Percentiles rank a stretch among this genome's conserved stretches.
Evolutionary conservation across 2,797 vertebrate species (phyloP).

Genomic region (Ctenopoma multispine): DNA sequence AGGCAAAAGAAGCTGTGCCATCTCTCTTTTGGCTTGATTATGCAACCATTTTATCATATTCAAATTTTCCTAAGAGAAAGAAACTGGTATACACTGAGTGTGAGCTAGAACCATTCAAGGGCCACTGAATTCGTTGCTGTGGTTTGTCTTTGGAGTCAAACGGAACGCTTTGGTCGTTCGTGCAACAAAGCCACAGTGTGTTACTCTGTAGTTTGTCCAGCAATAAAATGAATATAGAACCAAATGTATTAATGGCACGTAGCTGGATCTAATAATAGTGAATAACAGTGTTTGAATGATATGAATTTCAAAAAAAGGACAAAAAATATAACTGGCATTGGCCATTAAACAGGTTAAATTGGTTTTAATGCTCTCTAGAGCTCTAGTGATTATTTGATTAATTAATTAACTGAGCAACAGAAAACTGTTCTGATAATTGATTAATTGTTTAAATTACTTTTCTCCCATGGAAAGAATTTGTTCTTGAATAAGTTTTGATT

Average conservation of each 20-base stretch:
- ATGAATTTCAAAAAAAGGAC: too few species aligned
- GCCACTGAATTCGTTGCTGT: slow-evolving; percentile 67
- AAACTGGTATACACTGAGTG: slow-evolving; percentile 53
- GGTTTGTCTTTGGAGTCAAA: slow-evolving; percentile 52
- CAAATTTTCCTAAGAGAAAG: slow-evolving; percentile 60
- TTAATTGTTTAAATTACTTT: neutral
- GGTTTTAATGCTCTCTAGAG: too few species aligned
- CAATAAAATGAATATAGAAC: slow-evolving; percentile 4
- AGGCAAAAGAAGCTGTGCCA: slow-evolving; percentile 53
- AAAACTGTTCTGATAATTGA: neutral
- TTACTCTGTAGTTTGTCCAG: slow-evolving; percentile 15
- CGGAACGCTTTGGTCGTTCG: slow-evolving; percentile 43
- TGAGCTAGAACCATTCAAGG: slow-evolving; percentile 55
- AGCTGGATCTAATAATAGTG: too few species aligned
- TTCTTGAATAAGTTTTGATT: too few species aligned
- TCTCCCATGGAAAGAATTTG: neutral
- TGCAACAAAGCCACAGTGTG: neutral
- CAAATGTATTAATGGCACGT: neutral
- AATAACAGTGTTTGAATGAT: too few species aligned
- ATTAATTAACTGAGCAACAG: too few species aligned
- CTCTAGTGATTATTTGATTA: too few species aligned
- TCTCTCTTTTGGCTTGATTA: slow-evolving; percentile 48
- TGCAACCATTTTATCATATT: slow-evolving; percentile 70
- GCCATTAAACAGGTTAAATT: too few species aligned
- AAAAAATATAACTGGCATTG: too few species aligned